Conservation (phyloP, 2,888 invertebrate species). For the Trisateles emortualis region DNA sequence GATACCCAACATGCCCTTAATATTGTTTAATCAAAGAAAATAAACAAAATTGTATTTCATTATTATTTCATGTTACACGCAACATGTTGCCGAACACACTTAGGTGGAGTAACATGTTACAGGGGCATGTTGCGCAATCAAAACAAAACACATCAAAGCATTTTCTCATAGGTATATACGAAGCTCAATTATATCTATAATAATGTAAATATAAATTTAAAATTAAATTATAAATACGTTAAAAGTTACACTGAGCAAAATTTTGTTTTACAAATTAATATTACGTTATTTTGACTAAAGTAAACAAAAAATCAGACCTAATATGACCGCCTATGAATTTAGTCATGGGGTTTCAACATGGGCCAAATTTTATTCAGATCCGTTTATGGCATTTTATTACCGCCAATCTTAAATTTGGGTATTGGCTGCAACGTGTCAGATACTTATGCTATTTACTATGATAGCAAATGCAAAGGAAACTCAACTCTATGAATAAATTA, state of each 20-base stretch:
- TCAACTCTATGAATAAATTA: too few relatives aligned
- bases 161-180: too few relatives aligned
- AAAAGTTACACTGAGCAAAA: slow-evolving; percentile 35
- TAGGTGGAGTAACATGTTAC: too few relatives aligned
- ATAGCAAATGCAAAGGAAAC: too few relatives aligned
- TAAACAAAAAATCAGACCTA: slow-evolving; percentile 7
- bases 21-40: too few relatives aligned
- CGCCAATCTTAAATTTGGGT: slow-evolving; percentile 1
- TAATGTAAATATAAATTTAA: slow-evolving; percentile 6
- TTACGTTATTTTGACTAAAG: slow-evolving; percentile 2
- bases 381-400: slow-evolving; percentile 2
- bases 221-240: slow-evolving; percentile 15
- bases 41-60: too few relatives aligned
- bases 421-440: neutral
- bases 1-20: too few relatives aligned
- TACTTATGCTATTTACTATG: too few relatives aligned
- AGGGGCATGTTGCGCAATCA: too few relatives aligned
- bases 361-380: slow-evolving; percentile 34
- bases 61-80: too few relatives aligned
- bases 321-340: slow-evolving; percentile 6
- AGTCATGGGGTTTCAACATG: slow-evolving; percentile 36
- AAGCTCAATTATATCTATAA: neutral
- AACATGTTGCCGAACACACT: too few relatives aligned
- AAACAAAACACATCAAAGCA: too few relatives aligned
- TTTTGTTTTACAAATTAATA: slow-evolving; percentile 10